A percentile compares a stretch with the other conserved stretches of the same genome.
phyloP scores from a whole-genome alignment of 2,113 vertebrate genomes.

The Coptodon bakossiorum region DNA sequence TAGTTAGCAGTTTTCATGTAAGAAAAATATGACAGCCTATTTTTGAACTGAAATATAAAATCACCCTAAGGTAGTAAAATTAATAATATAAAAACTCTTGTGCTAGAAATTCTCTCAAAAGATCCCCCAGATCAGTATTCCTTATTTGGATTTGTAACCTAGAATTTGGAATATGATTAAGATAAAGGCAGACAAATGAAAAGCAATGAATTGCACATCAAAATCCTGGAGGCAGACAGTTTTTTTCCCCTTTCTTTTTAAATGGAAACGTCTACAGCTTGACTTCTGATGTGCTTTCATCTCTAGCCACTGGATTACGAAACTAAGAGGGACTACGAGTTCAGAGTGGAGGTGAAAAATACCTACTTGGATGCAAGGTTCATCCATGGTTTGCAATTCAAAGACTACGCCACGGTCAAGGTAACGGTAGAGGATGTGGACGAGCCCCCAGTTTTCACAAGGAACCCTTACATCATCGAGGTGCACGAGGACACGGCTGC shows the following conservation, averaged over 20 bases:
- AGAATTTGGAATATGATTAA: constrained; percentile 28
- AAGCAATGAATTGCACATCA: constrained; percentile 23
- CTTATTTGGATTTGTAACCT: constrained; percentile 39
- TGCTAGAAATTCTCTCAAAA: constrained; percentile 1
- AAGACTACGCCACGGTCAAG: constrained; percentile 85
- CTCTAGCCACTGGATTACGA: constrained; percentile 91
- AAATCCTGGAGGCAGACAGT: constrained; percentile 14
- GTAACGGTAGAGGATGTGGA: constrained; percentile 87
- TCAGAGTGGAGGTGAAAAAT: constrained; percentile 90
- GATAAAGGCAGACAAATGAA: constrained; percentile 52
- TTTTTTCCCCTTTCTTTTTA: not conserved
- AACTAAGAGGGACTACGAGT: constrained; percentile 80
- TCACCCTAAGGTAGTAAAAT: constrained; percentile 34
- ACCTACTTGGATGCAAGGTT: constrained; percentile 85
- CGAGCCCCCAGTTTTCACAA: constrained; percentile 87
- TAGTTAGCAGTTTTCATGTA: not conserved
- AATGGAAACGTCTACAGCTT: constrained; percentile 11
- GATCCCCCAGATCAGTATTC: constrained; percentile 32
- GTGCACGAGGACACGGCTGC: constrained; percentile 89
- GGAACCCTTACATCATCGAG: constrained; percentile 85
- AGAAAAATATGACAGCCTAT: not conserved
- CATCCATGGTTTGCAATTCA: constrained; percentile 85
- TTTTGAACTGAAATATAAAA: constrained; percentile 9
- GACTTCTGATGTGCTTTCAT: constrained; percentile 27
- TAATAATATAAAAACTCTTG: constrained; percentile 35